Evolutionary conservation across 2,888 invertebrate genomes (phyloP).

Genomic region (Noctua comes): DNA sequence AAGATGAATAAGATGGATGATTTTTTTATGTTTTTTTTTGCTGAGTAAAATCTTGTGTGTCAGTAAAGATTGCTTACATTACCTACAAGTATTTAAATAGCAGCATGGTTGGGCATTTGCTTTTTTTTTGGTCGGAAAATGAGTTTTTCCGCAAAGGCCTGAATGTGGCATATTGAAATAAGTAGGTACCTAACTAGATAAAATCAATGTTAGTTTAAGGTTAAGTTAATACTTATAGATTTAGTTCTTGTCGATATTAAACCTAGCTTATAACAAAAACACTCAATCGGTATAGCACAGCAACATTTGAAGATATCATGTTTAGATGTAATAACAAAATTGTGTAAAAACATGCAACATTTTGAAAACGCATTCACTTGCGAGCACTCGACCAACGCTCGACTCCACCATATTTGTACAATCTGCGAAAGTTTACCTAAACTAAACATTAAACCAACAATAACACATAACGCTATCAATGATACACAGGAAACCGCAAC

Average conservation of each 20-base stretch:
- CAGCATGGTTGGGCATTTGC: neutral
- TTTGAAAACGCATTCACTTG: constrained; percentile 33
- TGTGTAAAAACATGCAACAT: constrained; percentile 41
- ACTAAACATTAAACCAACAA: constrained; percentile 42
- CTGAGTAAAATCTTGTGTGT: neutral
- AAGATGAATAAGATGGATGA: constrained; percentile 37
- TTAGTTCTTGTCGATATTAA: neutral
- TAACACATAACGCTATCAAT: constrained; percentile 44
- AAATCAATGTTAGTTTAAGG: neutral
- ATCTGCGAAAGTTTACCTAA: constrained; percentile 41
- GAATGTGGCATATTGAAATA: too few relatives aligned
- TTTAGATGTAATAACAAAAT: constrained; percentile 37
- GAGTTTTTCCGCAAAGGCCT: too few relatives aligned
- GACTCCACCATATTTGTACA: constrained; percentile 16
- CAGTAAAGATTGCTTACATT: neutral
- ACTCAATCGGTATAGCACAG: neutral
- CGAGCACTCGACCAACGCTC: neutral
- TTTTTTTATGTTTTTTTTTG: constrained; percentile 41
- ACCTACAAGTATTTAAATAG: neutral
- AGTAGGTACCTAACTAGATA: neutral
- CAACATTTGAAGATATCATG: neutral
- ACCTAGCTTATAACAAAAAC: neutral
- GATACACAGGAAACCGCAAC: constrained; percentile 56
- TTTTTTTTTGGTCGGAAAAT: neutral
- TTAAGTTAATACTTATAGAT: neutral